phyloP scores from a whole-genome alignment of 2,113 vertebrate species.

The Carassius auratus region DNA sequence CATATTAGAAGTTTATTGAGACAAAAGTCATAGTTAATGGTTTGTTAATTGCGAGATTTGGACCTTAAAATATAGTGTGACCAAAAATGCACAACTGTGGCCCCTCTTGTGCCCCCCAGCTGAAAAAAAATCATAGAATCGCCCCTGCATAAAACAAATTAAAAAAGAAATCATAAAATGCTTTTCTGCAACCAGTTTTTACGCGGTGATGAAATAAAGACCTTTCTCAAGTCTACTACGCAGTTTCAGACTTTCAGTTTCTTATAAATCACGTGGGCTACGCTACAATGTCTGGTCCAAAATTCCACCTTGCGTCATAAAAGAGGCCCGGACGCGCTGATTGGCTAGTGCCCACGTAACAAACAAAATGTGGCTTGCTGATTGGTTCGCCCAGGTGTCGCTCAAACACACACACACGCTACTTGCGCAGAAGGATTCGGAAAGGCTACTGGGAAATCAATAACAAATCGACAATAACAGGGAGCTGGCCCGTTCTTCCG shows the following conservation, averaged over 20 bases:
- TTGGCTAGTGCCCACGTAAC: not conserved
- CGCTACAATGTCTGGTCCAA: not conserved
- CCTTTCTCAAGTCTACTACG: too few relatives aligned
- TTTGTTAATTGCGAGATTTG: too few relatives aligned
- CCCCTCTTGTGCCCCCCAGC: too few relatives aligned
- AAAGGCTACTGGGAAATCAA: not conserved
- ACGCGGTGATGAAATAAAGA: not conserved
- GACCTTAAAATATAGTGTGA: too few relatives aligned
- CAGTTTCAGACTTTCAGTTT: slow-evolving; percentile 59
- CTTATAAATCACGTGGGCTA: slow-evolving; percentile 55
- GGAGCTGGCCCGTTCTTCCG: not conserved
- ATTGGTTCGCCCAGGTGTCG: slow-evolving; percentile 21
- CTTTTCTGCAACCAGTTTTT: not conserved
- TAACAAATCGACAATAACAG: not conserved
- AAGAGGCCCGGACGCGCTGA: not conserved
- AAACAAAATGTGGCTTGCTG: not conserved
- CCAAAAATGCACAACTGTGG: too few relatives aligned
- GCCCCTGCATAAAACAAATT: too few relatives aligned
- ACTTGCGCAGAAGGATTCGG: not conserved
- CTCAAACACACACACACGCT: not conserved
- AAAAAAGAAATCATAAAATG: not conserved
- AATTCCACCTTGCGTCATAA: not conserved
- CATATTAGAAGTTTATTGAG: too few relatives aligned
- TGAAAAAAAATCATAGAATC: too few relatives aligned
- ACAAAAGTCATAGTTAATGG: too few relatives aligned